Evolutionary conservation across 2,888 invertebrate species (phyloP).

Genomic region (Notodonta dromedarius): DNA sequence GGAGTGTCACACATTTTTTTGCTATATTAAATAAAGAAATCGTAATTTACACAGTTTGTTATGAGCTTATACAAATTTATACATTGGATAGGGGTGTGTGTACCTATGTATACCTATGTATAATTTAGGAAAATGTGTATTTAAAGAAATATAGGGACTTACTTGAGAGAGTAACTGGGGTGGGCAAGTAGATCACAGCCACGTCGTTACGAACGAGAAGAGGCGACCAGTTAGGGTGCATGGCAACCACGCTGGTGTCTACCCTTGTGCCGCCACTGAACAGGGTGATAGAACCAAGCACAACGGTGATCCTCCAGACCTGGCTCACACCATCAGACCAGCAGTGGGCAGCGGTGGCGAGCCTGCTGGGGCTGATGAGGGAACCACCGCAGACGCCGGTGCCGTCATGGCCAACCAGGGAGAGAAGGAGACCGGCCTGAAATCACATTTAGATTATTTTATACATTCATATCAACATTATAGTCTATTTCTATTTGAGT

Average conservation of each 20-base stretch:
- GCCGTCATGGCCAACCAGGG: conserved; percentile 22
- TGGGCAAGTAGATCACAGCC: conserved; percentile 47
- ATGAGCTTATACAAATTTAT: no score
- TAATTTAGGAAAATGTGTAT: no score
- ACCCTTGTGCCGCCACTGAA: conserved; percentile 60
- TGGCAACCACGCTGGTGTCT: conserved; percentile 37
- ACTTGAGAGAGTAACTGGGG: conserved; percentile 37
- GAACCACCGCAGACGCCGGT: conserved; percentile 57
- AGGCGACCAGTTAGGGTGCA: conserved; percentile 56
- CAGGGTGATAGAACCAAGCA: conserved; percentile 54
- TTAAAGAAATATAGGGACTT: conserved; percentile 17
- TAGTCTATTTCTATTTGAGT: no score
- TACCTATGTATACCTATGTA: no score
- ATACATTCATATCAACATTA: no score
- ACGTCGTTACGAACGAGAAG: conserved; percentile 52
- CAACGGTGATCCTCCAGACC: conserved; percentile 51
- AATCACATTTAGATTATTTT: neutral
- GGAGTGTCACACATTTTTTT: no score
- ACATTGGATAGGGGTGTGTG: no score
- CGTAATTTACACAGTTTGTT: no score
- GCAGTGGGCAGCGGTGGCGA: conserved; percentile 59
- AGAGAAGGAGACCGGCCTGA: conserved; percentile 49
- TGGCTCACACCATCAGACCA: conserved; percentile 59
- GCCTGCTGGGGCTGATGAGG: conserved; percentile 39
- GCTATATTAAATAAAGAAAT: no score